Conservation (phyloP, 2,888 invertebrate genomes). For the Falcaria lacertinaria region DNA sequence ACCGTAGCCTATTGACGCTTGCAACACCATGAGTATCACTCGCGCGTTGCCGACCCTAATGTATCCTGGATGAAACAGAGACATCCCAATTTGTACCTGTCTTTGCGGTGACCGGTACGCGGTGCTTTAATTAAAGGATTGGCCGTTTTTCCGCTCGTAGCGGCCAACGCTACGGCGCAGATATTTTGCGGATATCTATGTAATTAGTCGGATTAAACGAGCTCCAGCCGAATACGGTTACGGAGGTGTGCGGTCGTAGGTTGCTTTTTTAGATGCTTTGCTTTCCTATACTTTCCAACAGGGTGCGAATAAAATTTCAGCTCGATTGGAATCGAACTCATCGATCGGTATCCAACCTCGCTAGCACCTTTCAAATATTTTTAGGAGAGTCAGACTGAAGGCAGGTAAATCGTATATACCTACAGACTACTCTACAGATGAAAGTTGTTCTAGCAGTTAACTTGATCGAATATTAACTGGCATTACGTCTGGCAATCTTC, state of each 20-base stretch:
- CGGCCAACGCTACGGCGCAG: slow-evolving; percentile 4
- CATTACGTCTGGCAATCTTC: too few species aligned
- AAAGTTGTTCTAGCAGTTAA: too few species aligned
- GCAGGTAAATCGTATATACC: too few species aligned
- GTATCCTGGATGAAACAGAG: slow-evolving; percentile 9
- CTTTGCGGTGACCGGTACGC: slow-evolving; percentile 41
- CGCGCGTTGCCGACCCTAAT: too few species aligned
- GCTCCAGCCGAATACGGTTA: slow-evolving; percentile 39
- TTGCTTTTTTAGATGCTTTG: slow-evolving; percentile 35
- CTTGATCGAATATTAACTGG: too few species aligned
- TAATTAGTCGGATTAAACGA: slow-evolving; percentile 61
- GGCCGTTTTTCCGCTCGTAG: slow-evolving; percentile 46
- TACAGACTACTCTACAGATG: too few species aligned
- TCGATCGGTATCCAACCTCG: not conserved
- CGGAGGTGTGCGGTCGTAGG: slow-evolving; percentile 46
- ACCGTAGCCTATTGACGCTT: too few species aligned
- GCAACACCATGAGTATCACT: too few species aligned
- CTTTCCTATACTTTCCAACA: slow-evolving; percentile 3
- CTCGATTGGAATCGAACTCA: not conserved
- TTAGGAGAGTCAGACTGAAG: too few species aligned
- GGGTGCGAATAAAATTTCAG: not conserved
- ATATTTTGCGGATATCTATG: slow-evolving; percentile 22
- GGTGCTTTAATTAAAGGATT: slow-evolving; percentile 59
- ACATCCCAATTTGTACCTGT: slow-evolving; percentile 17
- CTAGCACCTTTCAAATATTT: too few species aligned